Evolutionary conservation across 2,888 invertebrate genomes (phyloP).

Genomic region (Gisinianus flammeolus): DNA sequence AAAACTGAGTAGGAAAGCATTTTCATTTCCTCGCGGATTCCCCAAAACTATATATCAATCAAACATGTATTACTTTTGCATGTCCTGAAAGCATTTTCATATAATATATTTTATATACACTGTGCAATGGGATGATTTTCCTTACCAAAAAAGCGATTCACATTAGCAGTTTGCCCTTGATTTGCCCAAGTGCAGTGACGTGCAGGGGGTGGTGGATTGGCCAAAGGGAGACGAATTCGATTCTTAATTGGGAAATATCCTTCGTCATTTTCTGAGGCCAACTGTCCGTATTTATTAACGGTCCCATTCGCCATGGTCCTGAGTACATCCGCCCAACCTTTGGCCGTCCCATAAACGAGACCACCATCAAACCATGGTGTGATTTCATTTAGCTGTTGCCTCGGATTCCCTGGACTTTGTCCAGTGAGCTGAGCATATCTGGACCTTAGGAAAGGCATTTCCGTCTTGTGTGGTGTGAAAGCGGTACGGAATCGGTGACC

Average conservation of each 20-base stretch:
- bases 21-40: slow-evolving; percentile 67
- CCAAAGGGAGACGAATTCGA: slow-evolving; percentile 65
- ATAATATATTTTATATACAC: not conserved
- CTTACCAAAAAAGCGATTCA: slow-evolving; percentile 67
- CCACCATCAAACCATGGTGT: slow-evolving; percentile 70
- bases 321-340: slow-evolving; percentile 68
- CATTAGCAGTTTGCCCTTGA: slow-evolving; percentile 63
- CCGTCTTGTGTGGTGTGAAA: slow-evolving; percentile 47
- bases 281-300: slow-evolving; percentile 63
- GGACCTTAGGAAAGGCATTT: slow-evolving; percentile 67
- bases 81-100: not conserved
- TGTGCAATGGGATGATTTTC: slow-evolving; percentile 30
- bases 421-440: slow-evolving; percentile 67
- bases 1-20: slow-evolving; percentile 66
- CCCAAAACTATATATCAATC: slow-evolving; percentile 62
- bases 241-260: slow-evolving; percentile 67
- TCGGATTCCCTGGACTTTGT: slow-evolving; percentile 67
- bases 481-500: slow-evolving; percentile 62
- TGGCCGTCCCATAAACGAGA: slow-evolving; percentile 68
- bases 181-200: slow-evolving; percentile 62
- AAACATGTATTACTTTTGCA: not conserved
- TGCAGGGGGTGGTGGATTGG: slow-evolving; percentile 68
- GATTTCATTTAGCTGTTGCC: slow-evolving; percentile 70
- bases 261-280: slow-evolving; percentile 62
- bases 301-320: slow-evolving; percentile 65